Conservation (phyloP, 2,113 vertebrate species). For the Lichenostomus cassidix region DNA sequence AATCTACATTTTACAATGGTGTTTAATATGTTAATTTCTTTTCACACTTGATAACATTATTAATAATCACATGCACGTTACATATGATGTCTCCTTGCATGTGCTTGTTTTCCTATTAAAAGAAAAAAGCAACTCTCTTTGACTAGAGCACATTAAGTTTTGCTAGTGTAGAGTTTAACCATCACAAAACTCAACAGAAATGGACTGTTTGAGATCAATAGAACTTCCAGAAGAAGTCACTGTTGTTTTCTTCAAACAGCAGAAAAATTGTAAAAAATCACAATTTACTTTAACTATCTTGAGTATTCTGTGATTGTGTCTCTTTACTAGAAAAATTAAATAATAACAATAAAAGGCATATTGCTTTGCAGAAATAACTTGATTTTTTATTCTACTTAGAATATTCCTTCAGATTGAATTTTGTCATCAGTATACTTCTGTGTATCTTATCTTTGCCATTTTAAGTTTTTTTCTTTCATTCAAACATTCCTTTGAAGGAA, state of each 20-base stretch:
- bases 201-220: background rate
- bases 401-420: background rate
- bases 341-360: background rate
- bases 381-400: background rate
- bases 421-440: background rate
- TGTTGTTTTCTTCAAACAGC: background rate
- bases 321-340: background rate
- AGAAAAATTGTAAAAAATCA: background rate
- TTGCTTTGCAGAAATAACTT: background rate
- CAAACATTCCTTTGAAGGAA: background rate
- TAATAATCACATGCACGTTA: background rate
- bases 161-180: background rate
- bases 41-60: background rate
- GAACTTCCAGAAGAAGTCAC: background rate
- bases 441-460: background rate
- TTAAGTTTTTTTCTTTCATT: background rate
- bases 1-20: background rate
- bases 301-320: background rate
- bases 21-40: background rate
- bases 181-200: background rate
- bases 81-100: background rate
- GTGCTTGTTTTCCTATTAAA: background rate
- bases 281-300: background rate
- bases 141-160: background rate
- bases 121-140: background rate